phyloP scores from a whole-genome alignment of 1,140 invertebrate species.

The Drosophila ananassae region DNA sequence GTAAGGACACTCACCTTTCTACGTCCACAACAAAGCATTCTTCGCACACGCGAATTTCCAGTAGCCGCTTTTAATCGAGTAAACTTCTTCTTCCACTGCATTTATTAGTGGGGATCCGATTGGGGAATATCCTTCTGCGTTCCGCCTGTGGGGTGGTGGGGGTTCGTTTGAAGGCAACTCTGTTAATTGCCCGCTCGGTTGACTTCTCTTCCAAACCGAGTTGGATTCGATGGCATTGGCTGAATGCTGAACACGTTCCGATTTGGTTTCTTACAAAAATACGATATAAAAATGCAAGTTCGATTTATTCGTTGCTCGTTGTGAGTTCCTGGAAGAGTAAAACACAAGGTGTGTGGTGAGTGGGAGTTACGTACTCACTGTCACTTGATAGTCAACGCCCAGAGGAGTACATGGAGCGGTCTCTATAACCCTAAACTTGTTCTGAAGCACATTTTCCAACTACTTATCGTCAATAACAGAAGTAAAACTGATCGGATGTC shows the following conservation, averaged over 20 bases:
- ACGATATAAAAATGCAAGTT: conserved; percentile 67
- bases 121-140: conserved; percentile 59
- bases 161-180: conserved; percentile 32
- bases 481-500: neutral
- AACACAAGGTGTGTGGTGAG: conserved; percentile 13
- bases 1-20: conserved; percentile 88
- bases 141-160: conserved; percentile 26
- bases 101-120: conserved; percentile 84
- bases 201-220: conserved; percentile 17
- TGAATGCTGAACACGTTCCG: conserved; percentile 48
- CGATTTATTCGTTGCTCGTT: conserved; percentile 71
- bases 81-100: conserved; percentile 91
- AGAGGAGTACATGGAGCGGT: no score
- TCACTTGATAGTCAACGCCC: no score
- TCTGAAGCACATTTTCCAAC: no score
- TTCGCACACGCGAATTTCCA: conserved; percentile 90
- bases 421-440: no score
- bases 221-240: conserved; percentile 32
- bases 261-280: conserved; percentile 45
- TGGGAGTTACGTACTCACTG: conserved; percentile 7
- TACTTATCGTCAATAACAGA: no score
- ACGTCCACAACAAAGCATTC: conserved; percentile 94
- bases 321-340: conserved; percentile 45
- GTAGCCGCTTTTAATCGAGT: conserved; percentile 89
- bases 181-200: conserved; percentile 31